phyloP scores from a whole-genome alignment of 2,888 invertebrate species.

The Rhamphomyia laevipes region DNA sequence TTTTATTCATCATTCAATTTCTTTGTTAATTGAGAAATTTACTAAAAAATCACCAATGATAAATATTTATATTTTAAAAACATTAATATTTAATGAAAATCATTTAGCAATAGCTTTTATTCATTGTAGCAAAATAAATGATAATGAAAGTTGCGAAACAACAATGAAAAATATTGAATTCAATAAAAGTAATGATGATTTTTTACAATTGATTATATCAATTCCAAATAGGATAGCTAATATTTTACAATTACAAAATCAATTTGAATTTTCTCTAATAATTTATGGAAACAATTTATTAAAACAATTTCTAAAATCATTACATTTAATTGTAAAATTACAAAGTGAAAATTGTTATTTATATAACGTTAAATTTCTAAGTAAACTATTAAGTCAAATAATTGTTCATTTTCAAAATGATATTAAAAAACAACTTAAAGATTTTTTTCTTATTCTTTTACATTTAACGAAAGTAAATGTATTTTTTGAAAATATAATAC shows the following conservation, averaged over 20 bases:
- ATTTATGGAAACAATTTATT: conserved; percentile 47
- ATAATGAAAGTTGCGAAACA: conserved; percentile 14
- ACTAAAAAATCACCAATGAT: conserved; percentile 14
- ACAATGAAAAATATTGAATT: conserved; percentile 22
- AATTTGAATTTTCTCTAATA: conserved; percentile 45
- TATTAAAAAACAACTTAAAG: conserved; percentile 38
- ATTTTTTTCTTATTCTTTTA: conserved; percentile 45
- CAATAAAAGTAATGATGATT: conserved; percentile 39
- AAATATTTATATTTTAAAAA: conserved; percentile 17
- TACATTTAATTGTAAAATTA: conserved; percentile 46
- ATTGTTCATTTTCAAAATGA: conserved; percentile 44
- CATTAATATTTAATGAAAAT: conserved; percentile 21
- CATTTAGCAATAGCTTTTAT: conserved; percentile 21
- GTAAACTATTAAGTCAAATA: conserved; percentile 49
- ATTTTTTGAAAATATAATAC: conserved; percentile 37
- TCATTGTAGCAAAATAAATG: conserved; percentile 12
- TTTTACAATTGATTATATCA: conserved; percentile 50
- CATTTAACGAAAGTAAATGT: conserved; percentile 27
- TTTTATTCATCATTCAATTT: conserved; percentile 25
- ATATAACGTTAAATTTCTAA: conserved; percentile 32
- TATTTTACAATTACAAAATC: conserved; percentile 43
- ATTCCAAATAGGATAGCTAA: conserved; percentile 63
- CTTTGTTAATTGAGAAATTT: conserved; percentile 18
- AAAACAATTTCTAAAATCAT: conserved; percentile 46
- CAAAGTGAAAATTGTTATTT: conserved; percentile 11